Conservation (phyloP, 2,113 vertebrate species). For the Theristicus caerulescens region DNA sequence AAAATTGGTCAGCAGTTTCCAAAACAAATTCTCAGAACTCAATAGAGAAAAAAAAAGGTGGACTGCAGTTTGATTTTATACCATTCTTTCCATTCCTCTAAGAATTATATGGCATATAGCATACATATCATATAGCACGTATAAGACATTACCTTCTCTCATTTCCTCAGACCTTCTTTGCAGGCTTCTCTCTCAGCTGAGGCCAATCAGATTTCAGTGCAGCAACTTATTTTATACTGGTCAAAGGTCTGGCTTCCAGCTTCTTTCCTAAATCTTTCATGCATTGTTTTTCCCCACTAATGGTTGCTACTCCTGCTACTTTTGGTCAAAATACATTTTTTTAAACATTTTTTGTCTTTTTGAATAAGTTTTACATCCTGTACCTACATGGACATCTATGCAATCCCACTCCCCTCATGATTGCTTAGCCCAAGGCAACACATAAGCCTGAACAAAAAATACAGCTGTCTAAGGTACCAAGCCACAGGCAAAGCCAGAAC, state of each 20-base stretch:
- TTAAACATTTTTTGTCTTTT: background rate
- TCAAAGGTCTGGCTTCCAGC: background rate
- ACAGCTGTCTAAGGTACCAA: background rate
- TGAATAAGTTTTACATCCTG: background rate
- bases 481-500: background rate
- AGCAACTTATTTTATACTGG: background rate
- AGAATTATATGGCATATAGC: background rate
- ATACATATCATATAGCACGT: rapidly evolving
- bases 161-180: background rate
- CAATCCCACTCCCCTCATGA: background rate
- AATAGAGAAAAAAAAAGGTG: background rate
- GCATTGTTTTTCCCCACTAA: background rate
- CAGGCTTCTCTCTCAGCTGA: background rate
- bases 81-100: background rate
- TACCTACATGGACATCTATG: background rate
- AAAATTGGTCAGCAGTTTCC: background rate
- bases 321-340: background rate
- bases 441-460: background rate
- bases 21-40: background rate
- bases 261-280: background rate
- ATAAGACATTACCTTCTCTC: background rate
- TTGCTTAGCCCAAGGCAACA: background rate
- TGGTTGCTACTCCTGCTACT: background rate
- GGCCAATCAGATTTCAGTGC: background rate
- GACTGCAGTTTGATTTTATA: background rate